These are phyloP conservation scores for Drosophila busckii DNA, from an alignment of 1,140 invertebrate genomes.

Conservation along the genomic window DNA sequence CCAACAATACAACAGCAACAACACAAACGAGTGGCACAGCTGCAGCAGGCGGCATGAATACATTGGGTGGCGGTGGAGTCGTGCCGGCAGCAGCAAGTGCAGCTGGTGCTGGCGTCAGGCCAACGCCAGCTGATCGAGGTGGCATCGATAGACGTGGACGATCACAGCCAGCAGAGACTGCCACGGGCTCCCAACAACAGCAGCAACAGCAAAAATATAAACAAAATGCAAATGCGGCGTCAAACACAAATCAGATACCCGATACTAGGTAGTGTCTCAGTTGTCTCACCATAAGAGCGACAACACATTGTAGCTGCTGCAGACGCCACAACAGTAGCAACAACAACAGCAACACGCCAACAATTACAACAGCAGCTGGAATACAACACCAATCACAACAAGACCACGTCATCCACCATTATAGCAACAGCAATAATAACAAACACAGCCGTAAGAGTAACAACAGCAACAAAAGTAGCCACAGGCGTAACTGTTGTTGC, in stretches of 20 bases:
- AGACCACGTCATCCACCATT: slow-evolving; percentile 25
- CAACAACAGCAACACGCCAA: slow-evolving; percentile 7
- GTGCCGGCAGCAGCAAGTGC: slow-evolving; percentile 36
- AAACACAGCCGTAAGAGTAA: slow-evolving; percentile 52
- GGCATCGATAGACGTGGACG: slow-evolving; percentile 70
- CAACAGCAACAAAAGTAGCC: slow-evolving; percentile 37
- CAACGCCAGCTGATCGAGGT: slow-evolving; percentile 69
- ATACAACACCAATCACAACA: slow-evolving; percentile 30
- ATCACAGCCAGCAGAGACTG: slow-evolving; percentile 55
- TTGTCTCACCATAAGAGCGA: slow-evolving; percentile 32
- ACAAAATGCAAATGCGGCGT: slow-evolving; percentile 54
- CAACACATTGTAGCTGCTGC: slow-evolving; percentile 51
- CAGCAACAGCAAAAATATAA: slow-evolving; percentile 71
- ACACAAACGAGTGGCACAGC: slow-evolving; percentile 52
- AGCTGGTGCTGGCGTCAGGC: slow-evolving; percentile 52
- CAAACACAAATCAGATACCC: slow-evolving; percentile 78
- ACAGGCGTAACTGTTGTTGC: too few relatives aligned
- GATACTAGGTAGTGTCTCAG: slow-evolving; percentile 78
- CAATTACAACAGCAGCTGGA: slow-evolving; percentile 25
- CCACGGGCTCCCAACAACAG: slow-evolving; percentile 62
- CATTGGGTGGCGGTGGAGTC: slow-evolving; percentile 12
- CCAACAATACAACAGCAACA: slow-evolving; percentile 51
- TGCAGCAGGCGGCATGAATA: slow-evolving; percentile 15
- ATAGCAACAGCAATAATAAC: slow-evolving; percentile 37
- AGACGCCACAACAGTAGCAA: slow-evolving; percentile 36